Conservation (phyloP, 92 coral and sea anemone genomes). For the Phymanthus crucifer region DNA sequence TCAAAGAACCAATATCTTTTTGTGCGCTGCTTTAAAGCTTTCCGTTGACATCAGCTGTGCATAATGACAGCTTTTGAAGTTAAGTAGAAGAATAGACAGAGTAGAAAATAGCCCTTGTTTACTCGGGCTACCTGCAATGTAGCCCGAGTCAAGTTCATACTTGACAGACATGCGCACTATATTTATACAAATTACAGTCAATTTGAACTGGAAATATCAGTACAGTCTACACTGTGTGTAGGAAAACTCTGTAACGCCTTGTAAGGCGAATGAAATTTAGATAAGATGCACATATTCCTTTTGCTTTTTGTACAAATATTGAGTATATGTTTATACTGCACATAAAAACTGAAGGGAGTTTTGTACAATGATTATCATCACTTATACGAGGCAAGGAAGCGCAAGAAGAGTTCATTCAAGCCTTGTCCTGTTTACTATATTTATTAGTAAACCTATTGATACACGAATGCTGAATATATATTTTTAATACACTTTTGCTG, state of each 20-base stretch:
- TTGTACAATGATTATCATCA: background rate
- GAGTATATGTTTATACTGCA: background rate
- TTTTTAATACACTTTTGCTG: background rate
- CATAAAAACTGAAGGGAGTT: background rate
- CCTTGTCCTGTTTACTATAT: background rate
- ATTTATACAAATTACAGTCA: slow-evolving; percentile 11
- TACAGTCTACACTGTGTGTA: slow-evolving; percentile 39
- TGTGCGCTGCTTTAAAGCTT: background rate
- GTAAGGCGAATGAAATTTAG: slow-evolving; percentile 15
- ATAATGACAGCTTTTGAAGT: background rate
- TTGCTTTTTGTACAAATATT: background rate
- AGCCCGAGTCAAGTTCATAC: background rate
- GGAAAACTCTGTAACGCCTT: slow-evolving; percentile 28
- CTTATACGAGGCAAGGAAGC: background rate
- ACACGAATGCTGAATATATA: background rate
- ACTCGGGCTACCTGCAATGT: no score
- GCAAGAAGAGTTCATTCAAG: background rate
- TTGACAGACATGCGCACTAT: background rate
- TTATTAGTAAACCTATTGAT: background rate
- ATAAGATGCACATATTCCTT: background rate
- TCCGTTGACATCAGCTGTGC: background rate
- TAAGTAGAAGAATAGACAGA: no score
- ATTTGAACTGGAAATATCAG: background rate
- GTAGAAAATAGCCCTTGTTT: no score
- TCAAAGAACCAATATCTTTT: background rate